A percentile compares a stretch with the other conserved stretches of the same genome.
These are phyloP conservation scores for Aplodontia rufa DNA, from an alignment of 2,113 vertebrate species.

Conservation along the genomic window DNA sequence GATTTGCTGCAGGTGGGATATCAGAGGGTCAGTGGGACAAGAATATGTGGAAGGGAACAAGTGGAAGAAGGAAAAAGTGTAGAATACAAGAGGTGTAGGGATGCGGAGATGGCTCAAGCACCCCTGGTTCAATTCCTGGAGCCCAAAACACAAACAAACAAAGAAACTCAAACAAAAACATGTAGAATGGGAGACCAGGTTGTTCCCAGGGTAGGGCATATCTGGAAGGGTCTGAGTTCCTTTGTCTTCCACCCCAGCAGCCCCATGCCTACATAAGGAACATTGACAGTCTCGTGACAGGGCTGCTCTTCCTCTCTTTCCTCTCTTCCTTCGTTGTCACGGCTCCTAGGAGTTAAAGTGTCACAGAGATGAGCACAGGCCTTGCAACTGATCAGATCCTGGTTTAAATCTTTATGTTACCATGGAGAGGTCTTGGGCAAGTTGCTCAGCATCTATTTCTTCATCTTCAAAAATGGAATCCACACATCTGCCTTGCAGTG, in stretches of 20 bases:
- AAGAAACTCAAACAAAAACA: too few relatives aligned
- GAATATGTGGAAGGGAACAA: not conserved
- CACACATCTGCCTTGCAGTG: not conserved
- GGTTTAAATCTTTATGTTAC: constrained; percentile 38
- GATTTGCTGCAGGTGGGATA: too few relatives aligned
- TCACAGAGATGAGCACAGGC: not conserved
- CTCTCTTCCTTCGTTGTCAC: not conserved
- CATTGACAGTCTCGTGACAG: fast-evolving
- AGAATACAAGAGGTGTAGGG: not conserved
- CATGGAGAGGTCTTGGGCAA: not conserved
- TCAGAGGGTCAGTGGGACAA: not conserved
- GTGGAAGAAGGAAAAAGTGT: not conserved
- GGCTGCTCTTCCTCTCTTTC: not conserved
- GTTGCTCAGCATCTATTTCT: not conserved
- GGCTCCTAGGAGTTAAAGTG: not conserved
- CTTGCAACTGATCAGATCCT: not conserved
- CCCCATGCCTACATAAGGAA: not conserved
- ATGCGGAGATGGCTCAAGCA: too few relatives aligned
- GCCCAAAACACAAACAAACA: too few relatives aligned
- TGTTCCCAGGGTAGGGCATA: not conserved
- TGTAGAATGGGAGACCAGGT: not conserved
- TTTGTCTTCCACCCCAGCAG: not conserved
- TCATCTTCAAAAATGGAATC: constrained; percentile 32
- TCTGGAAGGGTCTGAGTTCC: not conserved
- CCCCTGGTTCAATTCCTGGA: too few relatives aligned